phyloP scores from a whole-genome alignment of 2,113 vertebrate species.

The Scophthalmus maximus region DNA sequence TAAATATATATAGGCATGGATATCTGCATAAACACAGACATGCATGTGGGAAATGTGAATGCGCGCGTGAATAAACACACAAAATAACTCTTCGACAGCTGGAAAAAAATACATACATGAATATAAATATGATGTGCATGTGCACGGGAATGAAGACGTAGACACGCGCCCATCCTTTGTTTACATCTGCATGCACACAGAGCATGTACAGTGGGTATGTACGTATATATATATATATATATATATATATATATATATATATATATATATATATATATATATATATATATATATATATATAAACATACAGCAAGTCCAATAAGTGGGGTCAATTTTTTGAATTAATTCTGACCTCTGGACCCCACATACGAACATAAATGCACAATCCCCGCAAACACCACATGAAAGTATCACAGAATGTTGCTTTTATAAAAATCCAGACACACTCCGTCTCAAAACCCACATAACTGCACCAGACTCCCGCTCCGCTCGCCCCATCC shows the following conservation, averaged over 20 bases:
- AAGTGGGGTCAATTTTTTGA: neutral
- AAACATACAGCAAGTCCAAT: neutral
- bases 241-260: neutral
- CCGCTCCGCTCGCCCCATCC: conserved; percentile 46
- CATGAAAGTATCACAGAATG: neutral
- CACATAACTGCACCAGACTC: conserved; percentile 11
- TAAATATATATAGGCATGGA: neutral
- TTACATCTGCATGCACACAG: neutral
- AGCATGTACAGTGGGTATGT: neutral
- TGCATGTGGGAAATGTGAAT: neutral
- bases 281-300: neutral
- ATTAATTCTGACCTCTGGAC: neutral
- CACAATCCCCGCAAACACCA: neutral
- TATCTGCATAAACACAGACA: conserved; percentile 3
- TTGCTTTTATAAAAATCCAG: conserved; percentile 5
- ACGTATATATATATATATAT: neutral
- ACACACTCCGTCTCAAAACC: neutral
- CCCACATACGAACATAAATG: neutral
- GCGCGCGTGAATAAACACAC: neutral
- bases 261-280: neutral
- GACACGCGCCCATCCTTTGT: conserved; percentile 1
- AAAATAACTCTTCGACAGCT: neutral
- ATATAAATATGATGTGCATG: neutral
- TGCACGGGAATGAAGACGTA: neutral
- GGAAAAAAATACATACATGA: conserved; percentile 17